Conservation (phyloP, 2,113 vertebrate species). For the Diphyllodes magnificus region DNA sequence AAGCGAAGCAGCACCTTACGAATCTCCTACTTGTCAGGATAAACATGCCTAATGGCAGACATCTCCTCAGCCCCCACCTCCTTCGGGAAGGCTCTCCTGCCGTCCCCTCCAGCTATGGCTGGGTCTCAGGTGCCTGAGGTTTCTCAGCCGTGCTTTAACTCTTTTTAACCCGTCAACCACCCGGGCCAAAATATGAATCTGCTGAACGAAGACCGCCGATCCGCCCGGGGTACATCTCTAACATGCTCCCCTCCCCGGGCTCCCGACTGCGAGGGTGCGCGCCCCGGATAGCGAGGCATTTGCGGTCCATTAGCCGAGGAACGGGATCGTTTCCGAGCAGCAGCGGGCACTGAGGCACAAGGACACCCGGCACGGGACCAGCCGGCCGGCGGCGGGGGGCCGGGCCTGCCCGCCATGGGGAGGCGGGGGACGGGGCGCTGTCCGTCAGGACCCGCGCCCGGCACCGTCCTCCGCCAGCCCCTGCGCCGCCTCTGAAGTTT, state of each 20-base stretch:
- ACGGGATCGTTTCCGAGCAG: not conserved
- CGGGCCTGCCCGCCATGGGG: not conserved
- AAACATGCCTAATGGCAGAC: conserved; percentile 11
- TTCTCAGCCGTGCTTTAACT: not conserved
- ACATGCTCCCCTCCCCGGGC: not conserved
- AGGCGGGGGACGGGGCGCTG: not conserved
- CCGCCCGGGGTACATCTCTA: not conserved
- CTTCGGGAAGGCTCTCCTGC: not conserved
- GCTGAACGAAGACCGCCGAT: not conserved
- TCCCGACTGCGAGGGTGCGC: not conserved
- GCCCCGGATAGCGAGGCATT: not conserved
- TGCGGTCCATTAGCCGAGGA: not conserved
- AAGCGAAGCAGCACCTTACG: not conserved
- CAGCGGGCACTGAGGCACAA: not conserved
- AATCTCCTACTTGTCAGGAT: not conserved
- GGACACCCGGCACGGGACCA: not conserved
- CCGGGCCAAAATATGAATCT: rapidly evolving
- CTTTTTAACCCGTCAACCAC: not conserved
- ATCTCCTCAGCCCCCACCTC: not conserved
- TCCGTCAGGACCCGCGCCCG: not conserved
- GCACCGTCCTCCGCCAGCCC: not conserved
- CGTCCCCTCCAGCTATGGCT: not conserved
- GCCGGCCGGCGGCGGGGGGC: not conserved
- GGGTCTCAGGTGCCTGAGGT: not conserved
- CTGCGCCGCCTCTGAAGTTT: not conserved